Percentiles rank a stretch among this genome's conserved stretches.
Evolutionary conservation across 2,888 invertebrate genomes (phyloP).

Genomic region (Eurois occulta): DNA sequence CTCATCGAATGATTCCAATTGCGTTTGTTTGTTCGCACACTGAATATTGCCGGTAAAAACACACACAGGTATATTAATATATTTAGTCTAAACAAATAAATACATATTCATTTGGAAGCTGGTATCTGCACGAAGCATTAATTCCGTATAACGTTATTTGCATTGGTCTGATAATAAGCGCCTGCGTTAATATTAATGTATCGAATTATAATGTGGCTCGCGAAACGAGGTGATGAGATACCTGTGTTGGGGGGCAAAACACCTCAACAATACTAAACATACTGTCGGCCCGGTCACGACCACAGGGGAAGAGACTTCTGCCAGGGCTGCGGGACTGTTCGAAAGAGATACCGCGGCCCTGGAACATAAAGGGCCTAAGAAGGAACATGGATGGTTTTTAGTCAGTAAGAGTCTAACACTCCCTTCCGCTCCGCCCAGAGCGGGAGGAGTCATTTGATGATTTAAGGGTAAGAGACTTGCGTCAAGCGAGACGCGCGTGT

Average conservation of each 20-base stretch:
- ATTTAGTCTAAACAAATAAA: constrained; percentile 50
- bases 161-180: constrained; percentile 62
- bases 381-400: too few species aligned
- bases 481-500: neutral
- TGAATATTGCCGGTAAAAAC: constrained; percentile 38
- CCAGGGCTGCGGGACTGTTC: too few species aligned
- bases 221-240: neutral
- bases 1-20: constrained; percentile 24
- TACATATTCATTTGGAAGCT: constrained; percentile 35
- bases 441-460: too few species aligned
- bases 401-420: too few species aligned
- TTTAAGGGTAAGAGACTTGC: too few species aligned
- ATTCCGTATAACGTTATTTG: constrained; percentile 59
- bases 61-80: constrained; percentile 26
- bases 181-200: constrained; percentile 62
- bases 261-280: too few species aligned
- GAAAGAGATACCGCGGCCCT: too few species aligned
- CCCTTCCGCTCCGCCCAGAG: too few species aligned
- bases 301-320: neutral
- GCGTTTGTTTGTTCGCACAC: constrained; percentile 13
- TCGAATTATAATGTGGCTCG: constrained; percentile 36
- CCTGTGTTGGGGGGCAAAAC: neutral
- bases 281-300: neutral
- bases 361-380: too few species aligned
- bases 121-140: constrained; percentile 47